A percentile compares a stretch with the other conserved stretches of the same genome.
These are phyloP conservation scores for Aspidiotus destructor DNA, from an alignment of 2,888 invertebrate genomes.

Conservation along the genomic window DNA sequence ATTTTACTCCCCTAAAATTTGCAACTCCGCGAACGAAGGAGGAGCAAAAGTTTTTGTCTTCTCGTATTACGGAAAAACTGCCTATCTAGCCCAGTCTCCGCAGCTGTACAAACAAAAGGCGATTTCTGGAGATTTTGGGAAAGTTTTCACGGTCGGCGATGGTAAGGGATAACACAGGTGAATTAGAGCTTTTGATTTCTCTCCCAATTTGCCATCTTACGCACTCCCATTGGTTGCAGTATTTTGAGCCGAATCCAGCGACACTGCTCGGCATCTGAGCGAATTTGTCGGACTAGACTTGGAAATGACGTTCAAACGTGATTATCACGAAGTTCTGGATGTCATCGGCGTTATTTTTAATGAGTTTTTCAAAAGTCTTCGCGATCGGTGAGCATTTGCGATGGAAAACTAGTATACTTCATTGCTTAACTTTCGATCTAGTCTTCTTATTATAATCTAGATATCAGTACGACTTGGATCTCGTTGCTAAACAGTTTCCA, in stretches of 20 bases:
- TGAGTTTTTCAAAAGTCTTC: slow-evolving; percentile 76
- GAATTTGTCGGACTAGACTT: slow-evolving; percentile 96
- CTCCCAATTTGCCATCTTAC: neutral
- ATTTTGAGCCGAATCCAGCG: slow-evolving; percentile 96
- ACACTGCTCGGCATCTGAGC: slow-evolving; percentile 93
- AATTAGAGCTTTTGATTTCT: neutral
- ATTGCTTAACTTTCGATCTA: too few species aligned
- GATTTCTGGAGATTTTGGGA: slow-evolving; percentile 93
- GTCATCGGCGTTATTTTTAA: slow-evolving; percentile 86
- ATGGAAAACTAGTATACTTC: too few species aligned
- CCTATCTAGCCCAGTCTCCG: slow-evolving; percentile 94
- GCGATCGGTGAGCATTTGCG: slow-evolving; percentile 39
- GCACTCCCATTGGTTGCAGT: slow-evolving; percentile 42
- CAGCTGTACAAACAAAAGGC: slow-evolving; percentile 99
- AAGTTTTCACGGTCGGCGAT: slow-evolving; percentile 54
- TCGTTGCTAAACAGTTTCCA: neutral
- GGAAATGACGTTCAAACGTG: slow-evolving; percentile 95
- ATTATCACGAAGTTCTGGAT: slow-evolving; percentile 87
- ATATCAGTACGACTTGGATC: neutral
- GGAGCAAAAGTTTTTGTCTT: slow-evolving; percentile 90
- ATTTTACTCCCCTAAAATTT: slow-evolving; percentile 97
- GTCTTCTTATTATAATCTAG: too few species aligned
- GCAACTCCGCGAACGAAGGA: slow-evolving; percentile 93
- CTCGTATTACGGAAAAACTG: slow-evolving; percentile 82
- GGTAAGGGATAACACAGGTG: neutral